These are phyloP conservation scores for Paragorgia papillata DNA, from an alignment of 92 coral and sea anemone species.

Conservation along the genomic window DNA sequence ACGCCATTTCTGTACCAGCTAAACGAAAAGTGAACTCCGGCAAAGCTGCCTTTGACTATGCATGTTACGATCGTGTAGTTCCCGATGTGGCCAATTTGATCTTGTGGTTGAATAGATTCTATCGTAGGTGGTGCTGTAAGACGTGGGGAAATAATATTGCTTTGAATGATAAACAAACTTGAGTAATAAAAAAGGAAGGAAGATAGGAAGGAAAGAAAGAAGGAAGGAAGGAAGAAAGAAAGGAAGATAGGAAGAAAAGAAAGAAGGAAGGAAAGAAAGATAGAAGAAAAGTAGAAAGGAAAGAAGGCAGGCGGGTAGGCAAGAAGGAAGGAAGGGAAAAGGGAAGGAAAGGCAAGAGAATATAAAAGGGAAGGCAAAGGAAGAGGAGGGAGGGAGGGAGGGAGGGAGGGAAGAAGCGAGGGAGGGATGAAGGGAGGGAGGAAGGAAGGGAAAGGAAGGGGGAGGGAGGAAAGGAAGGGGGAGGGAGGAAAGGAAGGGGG, in stretches of 20 bases:
- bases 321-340: too few relatives aligned
- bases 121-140: neutral
- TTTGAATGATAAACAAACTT: too few relatives aligned
- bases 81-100: slow-evolving; percentile 52
- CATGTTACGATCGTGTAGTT: slow-evolving; percentile 68
- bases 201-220: neutral
- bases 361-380: too few relatives aligned
- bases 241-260: neutral
- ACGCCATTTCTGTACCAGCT: slow-evolving; percentile 92
- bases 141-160: neutral
- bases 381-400: too few relatives aligned
- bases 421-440: too few relatives aligned
- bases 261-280: neutral
- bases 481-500: too few relatives aligned
- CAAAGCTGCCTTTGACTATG: slow-evolving; percentile 61
- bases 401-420: too few relatives aligned
- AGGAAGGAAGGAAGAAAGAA: too few relatives aligned
- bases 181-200: too few relatives aligned
- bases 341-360: too few relatives aligned
- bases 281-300: neutral
- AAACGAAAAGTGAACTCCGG: slow-evolving; percentile 5
- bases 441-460: too few relatives aligned
- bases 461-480: too few relatives aligned
- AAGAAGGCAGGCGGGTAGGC: neutral
- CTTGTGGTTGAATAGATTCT: slow-evolving; percentile 41